A percentile compares a stretch with the other conserved stretches of the same genome.
phyloP scores from a whole-genome alignment of 1,140 invertebrate species.

The Zaprionus kolodkinae region DNA sequence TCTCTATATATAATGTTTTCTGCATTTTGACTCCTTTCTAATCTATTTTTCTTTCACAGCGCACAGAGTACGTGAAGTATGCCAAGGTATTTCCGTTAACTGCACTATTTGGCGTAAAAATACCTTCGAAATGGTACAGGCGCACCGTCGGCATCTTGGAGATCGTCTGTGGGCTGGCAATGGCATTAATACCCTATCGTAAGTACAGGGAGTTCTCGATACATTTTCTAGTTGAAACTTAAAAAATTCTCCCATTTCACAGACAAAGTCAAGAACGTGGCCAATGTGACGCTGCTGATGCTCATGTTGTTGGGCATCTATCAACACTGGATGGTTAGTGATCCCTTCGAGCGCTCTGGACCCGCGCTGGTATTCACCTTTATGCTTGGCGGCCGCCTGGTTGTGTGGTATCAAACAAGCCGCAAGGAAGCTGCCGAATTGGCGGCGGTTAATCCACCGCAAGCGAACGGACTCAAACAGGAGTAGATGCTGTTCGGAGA shows the following conservation, averaged over 20 bases:
- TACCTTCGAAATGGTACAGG: slow-evolving; percentile 97
- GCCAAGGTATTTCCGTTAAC: slow-evolving; percentile 97
- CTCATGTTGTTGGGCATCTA: slow-evolving; percentile 95
- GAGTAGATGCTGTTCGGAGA: slow-evolving; percentile 83
- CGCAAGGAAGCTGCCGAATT: slow-evolving; percentile 85
- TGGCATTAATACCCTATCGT: slow-evolving; percentile 95
- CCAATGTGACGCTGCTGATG: slow-evolving; percentile 92
- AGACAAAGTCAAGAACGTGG: slow-evolving; percentile 95
- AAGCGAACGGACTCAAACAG: slow-evolving; percentile 88
- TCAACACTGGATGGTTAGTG: slow-evolving; percentile 95
- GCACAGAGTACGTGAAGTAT: slow-evolving; percentile 98
- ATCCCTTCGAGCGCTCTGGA: slow-evolving; percentile 96
- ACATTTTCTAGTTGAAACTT: background rate
- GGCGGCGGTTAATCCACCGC: slow-evolving; percentile 84
- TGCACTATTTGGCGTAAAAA: slow-evolving; percentile 92
- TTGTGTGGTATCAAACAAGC: slow-evolving; percentile 88
- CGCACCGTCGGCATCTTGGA: slow-evolving; percentile 94
- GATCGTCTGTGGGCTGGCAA: slow-evolving; percentile 94
- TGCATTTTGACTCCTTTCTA: background rate
- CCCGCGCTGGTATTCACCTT: slow-evolving; percentile 97
- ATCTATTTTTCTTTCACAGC: slow-evolving; percentile 87
- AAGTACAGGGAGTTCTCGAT: slow-evolving; percentile 84
- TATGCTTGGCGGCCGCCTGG: slow-evolving; percentile 96
- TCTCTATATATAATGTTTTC: background rate
- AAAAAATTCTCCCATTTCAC: slow-evolving; percentile 67